Base-by-base conservation (phyloP, 2,113 vertebrate species). In the Myiozetetes cayanensis region DNA sequence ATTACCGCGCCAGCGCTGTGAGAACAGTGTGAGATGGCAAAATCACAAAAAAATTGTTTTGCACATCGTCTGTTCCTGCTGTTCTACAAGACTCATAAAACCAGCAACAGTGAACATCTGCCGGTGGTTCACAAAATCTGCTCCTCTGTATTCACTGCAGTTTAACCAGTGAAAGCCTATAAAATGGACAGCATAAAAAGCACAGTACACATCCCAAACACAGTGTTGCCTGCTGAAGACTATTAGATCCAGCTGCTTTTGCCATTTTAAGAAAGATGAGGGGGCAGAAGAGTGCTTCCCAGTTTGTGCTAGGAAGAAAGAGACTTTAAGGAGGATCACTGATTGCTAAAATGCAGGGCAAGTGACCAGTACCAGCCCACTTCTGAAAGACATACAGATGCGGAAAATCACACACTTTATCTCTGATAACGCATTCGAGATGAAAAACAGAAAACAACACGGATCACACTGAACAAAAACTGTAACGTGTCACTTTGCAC, bases 21-120 rank as follows among this genome's bases (percentile, higher is more conserved):
- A 95, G 87, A 97, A 93, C 87, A 93, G 84, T 90, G 53, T 55
- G 66, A 94, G 65, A 93, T 43, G 52, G 46, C 58, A 94, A 96
- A 96, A 89, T 86, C 76, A 94, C 84, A 94, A 71, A 62, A 63
- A 61, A 50, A 31, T 35, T 59, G 59, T 84, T 96, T 82, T 86
- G 72, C 76, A 85, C n/a, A 35, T 56, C 66, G 88, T 56, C 73
- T 92, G 31, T 71, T 95, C 96, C 95, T 96, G 92, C 94, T 94
- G 94, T 82, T 96, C 80, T 92, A 77, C 58, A 84, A 79, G 82
- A 91, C 39, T 88, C 47, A 46, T 73, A 91, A 76, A 79, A 79
- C 58, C 58, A 76, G 43, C 78, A 96, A 78, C 74, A 94, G 65
- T 0, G 0, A 95, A 85, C 86, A 82, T 86, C 80, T 96, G 85